Evolutionary conservation across 2,888 invertebrate genomes (phyloP).

Genomic region (Ornithoptera alexandrae): DNA sequence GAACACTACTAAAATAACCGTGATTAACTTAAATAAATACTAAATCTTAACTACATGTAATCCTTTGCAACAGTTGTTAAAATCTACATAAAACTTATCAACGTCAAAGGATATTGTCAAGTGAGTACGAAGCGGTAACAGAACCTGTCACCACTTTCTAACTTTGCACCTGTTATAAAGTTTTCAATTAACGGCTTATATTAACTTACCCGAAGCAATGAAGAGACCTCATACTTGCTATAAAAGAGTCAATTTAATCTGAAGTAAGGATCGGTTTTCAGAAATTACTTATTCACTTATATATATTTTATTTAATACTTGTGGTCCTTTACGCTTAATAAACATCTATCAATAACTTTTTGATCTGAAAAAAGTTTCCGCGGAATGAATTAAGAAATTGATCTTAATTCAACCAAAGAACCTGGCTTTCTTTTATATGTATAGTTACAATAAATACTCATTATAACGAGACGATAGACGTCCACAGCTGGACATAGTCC

Average conservation of each 20-base stretch:
- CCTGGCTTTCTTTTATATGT: not conserved
- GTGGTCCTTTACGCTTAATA: too few species aligned
- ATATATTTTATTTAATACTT: too few species aligned
- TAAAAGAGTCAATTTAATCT: not conserved
- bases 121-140: not conserved
- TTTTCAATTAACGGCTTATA: not conserved
- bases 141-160: not conserved
- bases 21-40: not conserved
- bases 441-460: not conserved
- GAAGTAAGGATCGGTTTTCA: not conserved
- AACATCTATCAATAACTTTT: too few species aligned
- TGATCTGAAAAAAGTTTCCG: too few species aligned
- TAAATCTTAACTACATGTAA: not conserved
- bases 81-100: not conserved
- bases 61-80: not conserved
- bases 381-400: too few species aligned
- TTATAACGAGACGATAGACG: too few species aligned
- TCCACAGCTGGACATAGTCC: too few species aligned
- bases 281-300: too few species aligned
- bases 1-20: too few species aligned
- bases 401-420: too few species aligned
- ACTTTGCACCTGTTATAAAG: constrained; percentile 7
- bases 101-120: constrained; percentile 1
- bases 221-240: not conserved
- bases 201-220: not conserved